phyloP scores from a whole-genome alignment of 2,888 invertebrate genomes.

The Chrysolina oricalcia region DNA sequence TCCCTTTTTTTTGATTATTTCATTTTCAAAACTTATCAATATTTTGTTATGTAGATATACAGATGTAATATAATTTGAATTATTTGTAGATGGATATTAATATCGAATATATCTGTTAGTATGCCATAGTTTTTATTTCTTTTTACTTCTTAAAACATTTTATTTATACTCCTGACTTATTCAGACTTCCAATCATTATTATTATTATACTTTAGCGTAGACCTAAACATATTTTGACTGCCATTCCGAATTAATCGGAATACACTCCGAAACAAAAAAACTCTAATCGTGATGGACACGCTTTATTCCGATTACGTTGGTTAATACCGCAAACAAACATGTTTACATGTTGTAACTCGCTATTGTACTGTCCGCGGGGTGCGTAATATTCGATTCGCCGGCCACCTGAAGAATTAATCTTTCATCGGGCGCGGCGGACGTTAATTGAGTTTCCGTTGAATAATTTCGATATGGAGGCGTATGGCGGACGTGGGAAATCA shows the following conservation, averaged over 20 bases:
- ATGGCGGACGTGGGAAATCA: conserved; percentile 3
- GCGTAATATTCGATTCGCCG: conserved; percentile 13
- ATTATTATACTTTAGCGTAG: neutral
- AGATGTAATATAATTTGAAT: too few relatives aligned
- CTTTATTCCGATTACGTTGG: neutral
- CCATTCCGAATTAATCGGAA: neutral
- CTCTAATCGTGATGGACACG: neutral
- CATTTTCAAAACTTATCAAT: too few relatives aligned
- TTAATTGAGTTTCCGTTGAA: conserved; percentile 34
- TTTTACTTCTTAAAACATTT: too few relatives aligned
- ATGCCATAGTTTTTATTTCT: too few relatives aligned
- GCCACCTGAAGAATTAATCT: conserved; percentile 30
- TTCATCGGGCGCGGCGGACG: conserved; percentile 22
- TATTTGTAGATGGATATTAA: too few relatives aligned
- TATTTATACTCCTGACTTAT: too few relatives aligned
- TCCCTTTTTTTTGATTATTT: too few relatives aligned
- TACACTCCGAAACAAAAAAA: neutral
- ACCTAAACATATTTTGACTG: neutral
- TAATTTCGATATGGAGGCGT: conserved; percentile 19
- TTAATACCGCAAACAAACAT: conserved; percentile 17
- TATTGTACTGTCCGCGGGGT: neutral
- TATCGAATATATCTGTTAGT: too few relatives aligned
- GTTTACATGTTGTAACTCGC: conserved; percentile 22
- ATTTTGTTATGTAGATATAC: too few relatives aligned
- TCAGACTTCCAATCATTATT: too few relatives aligned